Base-by-base conservation (phyloP, 2,888 invertebrate genomes). In the Baronia brevicornis region DNA sequence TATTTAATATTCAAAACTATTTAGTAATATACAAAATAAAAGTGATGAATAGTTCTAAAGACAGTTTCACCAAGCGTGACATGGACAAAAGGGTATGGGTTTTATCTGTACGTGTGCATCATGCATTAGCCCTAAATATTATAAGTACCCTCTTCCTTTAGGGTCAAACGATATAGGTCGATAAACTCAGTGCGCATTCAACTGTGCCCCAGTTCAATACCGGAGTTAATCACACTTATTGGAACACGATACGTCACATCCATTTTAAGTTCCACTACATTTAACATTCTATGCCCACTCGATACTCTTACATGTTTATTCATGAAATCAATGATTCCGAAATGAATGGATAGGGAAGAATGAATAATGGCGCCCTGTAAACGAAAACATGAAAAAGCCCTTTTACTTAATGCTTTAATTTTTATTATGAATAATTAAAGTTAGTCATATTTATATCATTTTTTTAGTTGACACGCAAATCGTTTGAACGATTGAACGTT, bases 151-250 rank as follows among this genome's bases (percentile, higher is more conserved):
- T 69, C 69, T 73, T 72, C 69, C 67, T 68, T 60, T 60, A 55
- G 60, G 73, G 68, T 67, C 71, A 67, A 57, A 58, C 56, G 56
- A 55, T 52, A 56, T 52, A 57, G 79, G 74, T 77, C 77, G 57
- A 67, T 63, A 64, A 70, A 68, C 80, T 67, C 59, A 44, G n/a
- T 60, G 68, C 59, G 72, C 72, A 73, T 66, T 74, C 61, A 77
- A 55, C 54, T 58, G 47, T 46, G 41, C 30, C 40, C 48, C 45
- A 46, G 48, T 41, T 34, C 44, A 43, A 48, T 48, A 44, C 42
- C 42, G 41, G 33, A 23, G 27, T 36, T 36, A 36, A 36, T 36
- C 36, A 28, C 28, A 11, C 18, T 24, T 21, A 30, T 31, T 36
- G 31, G 27, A 36, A 31, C 28, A 27, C 31, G 31, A 31, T 21